Evolutionary conservation across 2,888 invertebrate genomes (phyloP), one percentile per base, ranked within the genome.

Genomic region (Leucophenga maculata): DNA sequence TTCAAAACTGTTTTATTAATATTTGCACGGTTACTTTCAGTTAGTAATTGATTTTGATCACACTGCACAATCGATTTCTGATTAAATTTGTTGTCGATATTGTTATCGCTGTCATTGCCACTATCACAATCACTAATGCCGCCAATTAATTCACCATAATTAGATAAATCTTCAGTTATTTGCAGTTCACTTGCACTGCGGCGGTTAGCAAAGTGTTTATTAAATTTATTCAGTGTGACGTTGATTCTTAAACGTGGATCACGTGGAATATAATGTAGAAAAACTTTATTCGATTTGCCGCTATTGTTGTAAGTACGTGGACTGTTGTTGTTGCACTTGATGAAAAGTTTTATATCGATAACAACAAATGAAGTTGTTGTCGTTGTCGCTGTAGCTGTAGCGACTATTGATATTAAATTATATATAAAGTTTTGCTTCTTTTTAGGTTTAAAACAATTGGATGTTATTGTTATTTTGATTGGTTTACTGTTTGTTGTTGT

Each of bases 231-330:
- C 70, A 78, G 78, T 77, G 71, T 79, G 70, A 76, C 65, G 52
- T 77, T 79, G 80, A 84, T 85, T 85, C 88, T 87, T 84, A 88
- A 85, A 74, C 86, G 85, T 72, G 89, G 88, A 86, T 88, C 88
- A 75, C 89, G 86, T 71, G 87, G 87, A 59, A 87, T 88, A 73
- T 88, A 88, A 75, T 85, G 83, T 65, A 88, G 80, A 78, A 87
- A 88, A 82, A 88, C 85, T 86, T 87, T 88, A 76, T 86, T 85
- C 74, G 87, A 86, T 83, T 88, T 87, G 72, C 85, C 83, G 74
- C 85, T 84, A 74, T 86, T 86, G 73, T 85, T 86, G 77, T 86
- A 86, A 78, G 85, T 86, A 79, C 86, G 86, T 46, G 83, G 80
- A 79, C 85, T 84, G 69, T 84, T 83, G 59, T 83, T 84, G 69